Base-by-base conservation (phyloP, 1,140 invertebrate genomes). In the Hyphantria cunea region DNA sequence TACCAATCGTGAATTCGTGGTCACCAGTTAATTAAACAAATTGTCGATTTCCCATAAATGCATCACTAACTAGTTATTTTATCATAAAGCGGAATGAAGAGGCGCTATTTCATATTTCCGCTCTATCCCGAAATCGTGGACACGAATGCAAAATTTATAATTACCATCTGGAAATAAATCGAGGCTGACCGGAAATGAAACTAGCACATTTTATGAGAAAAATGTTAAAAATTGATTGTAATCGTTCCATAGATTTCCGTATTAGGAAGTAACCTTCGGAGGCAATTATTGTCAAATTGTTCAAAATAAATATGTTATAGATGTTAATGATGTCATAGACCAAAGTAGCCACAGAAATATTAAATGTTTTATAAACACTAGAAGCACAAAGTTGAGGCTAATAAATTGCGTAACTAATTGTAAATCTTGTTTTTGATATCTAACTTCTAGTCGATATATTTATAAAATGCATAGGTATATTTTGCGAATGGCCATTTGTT, bases 121-220 rank as follows among this genome's bases (percentile, higher is more conserved):
- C n/a, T 53, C 34, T 9, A 41, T 53, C 39, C 37, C 39, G 51
- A 39, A 17, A 31, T 53, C 51, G 39, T 53, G 15, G 14, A 31
- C 7, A 4, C 39, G 41, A 42, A 53, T 12, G 39, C 51, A 44
- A 53, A 53, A 42, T 33, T 25, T 53, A 33, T 53, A 53, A 53
- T 42, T 53, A 25, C 11, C 41, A 4, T 17, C 37, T 41, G 51
- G 34, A 53, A 41, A 39, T 41, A 53, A 53, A 53, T 53, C 11
- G 34, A 41, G 33, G 15, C 17, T 17, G 51, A 42, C 51, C 51
- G 51, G 51, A 53, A 53, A 53, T 25, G 10, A 9, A 39, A 52
- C 32, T 39, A 39, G 37, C 39, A 53, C 25, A 42, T 17, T 53
- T 52, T 39, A 39, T 25, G 12, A 42, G 15, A 42, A 15, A 53